phyloP scores from a whole-genome alignment of 64 coral and sea anemone genomes.

The Pocillopora damicornis region DNA sequence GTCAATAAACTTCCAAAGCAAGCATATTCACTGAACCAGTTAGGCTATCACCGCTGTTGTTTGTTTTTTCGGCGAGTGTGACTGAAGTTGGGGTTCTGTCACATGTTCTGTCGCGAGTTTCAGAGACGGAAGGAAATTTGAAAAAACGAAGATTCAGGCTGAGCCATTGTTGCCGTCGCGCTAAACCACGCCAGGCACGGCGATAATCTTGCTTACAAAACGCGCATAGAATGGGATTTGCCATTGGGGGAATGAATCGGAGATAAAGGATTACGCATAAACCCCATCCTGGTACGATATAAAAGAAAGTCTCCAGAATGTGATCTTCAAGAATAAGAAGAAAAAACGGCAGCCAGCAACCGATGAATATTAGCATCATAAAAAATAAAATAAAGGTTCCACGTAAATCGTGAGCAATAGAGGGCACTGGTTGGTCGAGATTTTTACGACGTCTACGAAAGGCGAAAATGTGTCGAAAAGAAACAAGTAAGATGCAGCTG shows the following conservation, averaged over 20 bases:
- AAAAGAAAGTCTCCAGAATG: not conserved
- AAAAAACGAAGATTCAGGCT: not conserved
- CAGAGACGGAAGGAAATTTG: not conserved
- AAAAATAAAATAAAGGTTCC: constrained; percentile 7
- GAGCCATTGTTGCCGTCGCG: not conserved
- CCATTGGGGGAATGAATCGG: constrained; percentile 11
- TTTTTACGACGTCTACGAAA: constrained; percentile 10
- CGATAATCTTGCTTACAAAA: constrained; percentile 33
- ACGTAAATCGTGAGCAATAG: constrained; percentile 6
- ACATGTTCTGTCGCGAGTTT: constrained; percentile 14
- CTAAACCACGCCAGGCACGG: constrained; percentile 2
- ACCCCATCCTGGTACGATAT: not conserved
- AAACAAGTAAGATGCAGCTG: constrained; percentile 1
- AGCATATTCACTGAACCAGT: not conserved
- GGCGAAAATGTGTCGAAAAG: constrained; percentile 18
- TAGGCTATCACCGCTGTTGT: not conserved
- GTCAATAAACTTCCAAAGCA: not conserved
- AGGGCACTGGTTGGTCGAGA: constrained; percentile 1
- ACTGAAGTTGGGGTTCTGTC: not conserved
- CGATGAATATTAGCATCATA: constrained; percentile 24
- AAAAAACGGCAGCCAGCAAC: constrained; percentile 39
- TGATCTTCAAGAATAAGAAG: constrained; percentile 31
- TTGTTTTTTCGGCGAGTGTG: not conserved
- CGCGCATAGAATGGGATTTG: constrained; percentile 25
- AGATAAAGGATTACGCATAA: constrained; percentile 14